Base-by-base conservation (phyloP, 2,888 invertebrate species). In the Caenorhabditis doughertyi region DNA sequence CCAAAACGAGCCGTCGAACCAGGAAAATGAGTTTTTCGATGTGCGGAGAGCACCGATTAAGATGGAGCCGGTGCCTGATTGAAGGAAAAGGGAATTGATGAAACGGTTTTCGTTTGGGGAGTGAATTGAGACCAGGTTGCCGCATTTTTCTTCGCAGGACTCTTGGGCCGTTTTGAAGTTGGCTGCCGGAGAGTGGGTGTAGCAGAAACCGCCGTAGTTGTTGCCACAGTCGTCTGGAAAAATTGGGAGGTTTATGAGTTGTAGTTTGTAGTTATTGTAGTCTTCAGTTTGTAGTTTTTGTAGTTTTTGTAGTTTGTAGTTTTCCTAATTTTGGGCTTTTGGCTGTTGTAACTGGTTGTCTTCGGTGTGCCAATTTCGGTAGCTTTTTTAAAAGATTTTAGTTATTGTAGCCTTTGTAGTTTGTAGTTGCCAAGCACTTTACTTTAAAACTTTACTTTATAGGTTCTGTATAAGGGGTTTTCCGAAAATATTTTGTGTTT, bases 141-240 rank as follows among this genome's bases (percentile, higher is more conserved):
- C 29, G 27, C 67, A 39, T 3, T 23, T 4, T 8, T 27, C 1
- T 16, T 70, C 56, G 11, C 70, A 70, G 23, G 13, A 16, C 2
- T n/a, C 18, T 25, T 70, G 70, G 13, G 56, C 56, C 7, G 18
- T 11, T 2, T 5, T 27, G 18, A 56, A 56, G 9, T 39, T 13
- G 8, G 25, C 4, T 9, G 55, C 3, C 11, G 3, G 13, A 4
- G 44, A 49, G 29, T 49, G 39, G 42, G 39, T 51, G 42, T 72
- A 72, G 27, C 72, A 72, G 32, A 21, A 35, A 21, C 60, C 60
- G 23, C 51, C 51, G 72, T 62, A 72, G 51, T 73, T 73, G 64
- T 51, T 32, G 21, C 21, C 3, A n/a, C 72, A 73, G 29, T 2
- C 3, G 9, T 73, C 72, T 73, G 72, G 21, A 71, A 44, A 7